Base-by-base conservation (phyloP, 92 coral and sea anemone species). In the Diadumene lineata region DNA sequence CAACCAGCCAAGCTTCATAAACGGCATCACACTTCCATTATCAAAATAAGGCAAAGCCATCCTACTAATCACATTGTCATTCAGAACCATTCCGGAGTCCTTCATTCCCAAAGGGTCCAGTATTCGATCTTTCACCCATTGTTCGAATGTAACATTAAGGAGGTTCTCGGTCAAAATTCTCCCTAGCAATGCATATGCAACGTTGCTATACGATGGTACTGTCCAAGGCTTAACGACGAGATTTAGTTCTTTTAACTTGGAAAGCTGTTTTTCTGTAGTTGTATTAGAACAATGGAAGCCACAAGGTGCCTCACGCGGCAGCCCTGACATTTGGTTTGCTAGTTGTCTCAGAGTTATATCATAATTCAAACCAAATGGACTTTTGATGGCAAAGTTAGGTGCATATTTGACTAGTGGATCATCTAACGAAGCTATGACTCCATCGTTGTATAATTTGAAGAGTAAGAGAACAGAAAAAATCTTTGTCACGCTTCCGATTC, bases 181-280 rank as follows among this genome's bases (percentile, higher is more conserved):
- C 23, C 84, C 93, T 21, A 88, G 80, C 76, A 88, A 77, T 38
- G 83, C 79, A 67, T 88, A 88, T 29, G 84, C 93, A 73, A 88
- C 86, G 68, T 87, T 88, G 30, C 93, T 88, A 77, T 88, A 88
- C 17, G 89, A 88, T 13, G 93, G 93, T 63, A 56, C 50, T 15
- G 81, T 84, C 76, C 83, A 68, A 0, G 92, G 92, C 17, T 81
- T 72, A 11, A 80, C 34, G 7, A 88, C 86, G 10, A 88, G 87
- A 18, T 56, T 70, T 34, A 77, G 63, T 15, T 78, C 60, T 31
- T 50, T 77, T 29, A 88, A 80, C 21, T 69, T 11, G 21, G 24
- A 71, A 17, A 88, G 72, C 65, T 88, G 93, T 55, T 84, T 78
- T 2, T 46, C 11, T 21, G 89, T 53, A 21, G 46, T 84, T 0